These are phyloP conservation scores for Pomacea maculata DNA, from an alignment of 1,140 invertebrate species.

Conservation along the genomic window DNA sequence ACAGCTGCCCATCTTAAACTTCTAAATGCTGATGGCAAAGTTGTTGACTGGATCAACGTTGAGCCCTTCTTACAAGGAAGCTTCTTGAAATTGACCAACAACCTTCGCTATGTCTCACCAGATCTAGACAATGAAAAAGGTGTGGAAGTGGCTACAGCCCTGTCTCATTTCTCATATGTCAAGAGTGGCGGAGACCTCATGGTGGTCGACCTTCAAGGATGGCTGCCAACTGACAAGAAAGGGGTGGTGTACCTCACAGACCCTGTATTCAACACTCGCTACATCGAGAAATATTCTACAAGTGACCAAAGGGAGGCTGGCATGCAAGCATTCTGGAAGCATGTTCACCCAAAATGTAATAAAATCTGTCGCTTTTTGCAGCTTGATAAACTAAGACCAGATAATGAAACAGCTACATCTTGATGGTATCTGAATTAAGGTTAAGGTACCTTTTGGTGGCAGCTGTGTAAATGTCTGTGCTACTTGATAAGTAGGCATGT, in stretches of 20 bases:
- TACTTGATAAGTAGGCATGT: too few relatives aligned
- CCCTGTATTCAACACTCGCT: constrained; percentile 31
- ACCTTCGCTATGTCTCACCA: constrained; percentile 17
- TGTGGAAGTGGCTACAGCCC: constrained; percentile 29
- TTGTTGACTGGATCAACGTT: constrained; percentile 36
- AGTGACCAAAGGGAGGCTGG: constrained; percentile 28
- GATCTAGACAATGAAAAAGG: constrained; percentile 1
- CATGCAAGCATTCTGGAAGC: constrained; percentile 32
- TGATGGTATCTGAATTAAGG: too few relatives aligned
- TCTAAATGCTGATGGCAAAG: constrained; percentile 8
- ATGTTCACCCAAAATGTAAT: constrained; percentile 35
- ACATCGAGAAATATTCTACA: constrained; percentile 16
- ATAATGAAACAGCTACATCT: neutral
- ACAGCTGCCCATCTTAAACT: constrained; percentile 33
- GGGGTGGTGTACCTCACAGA: constrained; percentile 36
- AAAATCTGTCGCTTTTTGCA: constrained; percentile 29
- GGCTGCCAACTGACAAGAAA: constrained; percentile 27
- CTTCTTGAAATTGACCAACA: constrained; percentile 39
- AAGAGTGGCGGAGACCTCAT: constrained; percentile 26
- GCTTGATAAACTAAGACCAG: constrained; percentile 18
- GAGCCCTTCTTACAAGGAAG: constrained; percentile 34
- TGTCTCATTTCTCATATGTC: constrained; percentile 32
- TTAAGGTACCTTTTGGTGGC: too few relatives aligned
- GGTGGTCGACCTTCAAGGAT: constrained; percentile 38
- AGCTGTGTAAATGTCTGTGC: too few relatives aligned